Percentiles rank a stretch among this genome's conserved stretches.
phyloP scores from a whole-genome alignment of 1,140 invertebrate species.

The Rhyacophila brunnea region DNA sequence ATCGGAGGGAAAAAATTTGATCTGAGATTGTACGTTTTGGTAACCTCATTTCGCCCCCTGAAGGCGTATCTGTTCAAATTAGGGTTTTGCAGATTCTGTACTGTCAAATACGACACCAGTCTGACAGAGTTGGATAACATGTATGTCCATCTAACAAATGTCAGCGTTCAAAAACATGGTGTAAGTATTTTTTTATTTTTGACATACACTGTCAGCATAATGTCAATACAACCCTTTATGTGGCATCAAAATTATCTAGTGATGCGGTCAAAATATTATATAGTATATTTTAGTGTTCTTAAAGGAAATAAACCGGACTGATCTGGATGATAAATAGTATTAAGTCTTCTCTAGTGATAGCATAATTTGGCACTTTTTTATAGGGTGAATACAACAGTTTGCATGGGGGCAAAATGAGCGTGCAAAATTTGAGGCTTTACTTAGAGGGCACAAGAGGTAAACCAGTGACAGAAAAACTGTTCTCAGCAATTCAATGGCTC shows the following conservation, averaged over 20 bases:
- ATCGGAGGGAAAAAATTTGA: conserved; percentile 90
- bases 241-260: no score
- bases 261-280: no score
- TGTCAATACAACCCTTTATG: no score
- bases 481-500: conserved; percentile 84
- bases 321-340: no score
- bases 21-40: conserved; percentile 78
- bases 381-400: conserved; percentile 92
- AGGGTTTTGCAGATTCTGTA: conserved; percentile 77
- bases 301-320: no score
- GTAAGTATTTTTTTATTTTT: conserved; percentile 54
- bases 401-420: conserved; percentile 92
- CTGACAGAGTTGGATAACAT: conserved; percentile 79
- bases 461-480: conserved; percentile 78
- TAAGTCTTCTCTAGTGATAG: no score
- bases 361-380: conserved; percentile 12
- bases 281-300: no score
- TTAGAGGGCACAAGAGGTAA: conserved; percentile 90
- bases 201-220: no score
- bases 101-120: conserved; percentile 79
- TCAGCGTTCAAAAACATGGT: conserved; percentile 79
- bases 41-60: conserved; percentile 78
- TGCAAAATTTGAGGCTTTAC: conserved; percentile 87
- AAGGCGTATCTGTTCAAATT: conserved; percentile 82
- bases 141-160: conserved; percentile 88